Percentiles rank a stretch among this genome's conserved stretches.
Conservation (phyloP, 2,888 invertebrate genomes). For the Drosophila sordidula region DNA sequence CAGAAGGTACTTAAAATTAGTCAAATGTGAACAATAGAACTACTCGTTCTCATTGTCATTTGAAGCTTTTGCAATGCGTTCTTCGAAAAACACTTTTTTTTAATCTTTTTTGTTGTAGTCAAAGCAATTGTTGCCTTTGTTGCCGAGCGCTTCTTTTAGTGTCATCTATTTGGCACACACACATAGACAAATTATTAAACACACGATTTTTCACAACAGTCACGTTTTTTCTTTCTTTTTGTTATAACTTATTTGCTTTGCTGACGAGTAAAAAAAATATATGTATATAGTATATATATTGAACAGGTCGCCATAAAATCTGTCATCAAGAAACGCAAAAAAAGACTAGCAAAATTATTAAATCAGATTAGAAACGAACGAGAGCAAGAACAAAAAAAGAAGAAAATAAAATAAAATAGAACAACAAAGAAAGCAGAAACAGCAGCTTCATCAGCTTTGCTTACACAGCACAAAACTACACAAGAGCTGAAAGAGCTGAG, state of each 20-base stretch:
- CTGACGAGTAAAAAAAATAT: constrained; percentile 49
- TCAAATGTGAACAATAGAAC: constrained; percentile 45
- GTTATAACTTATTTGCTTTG: constrained; percentile 47
- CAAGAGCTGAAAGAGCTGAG: constrained; percentile 6
- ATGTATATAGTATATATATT: constrained; percentile 43
- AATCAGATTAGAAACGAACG: constrained; percentile 67
- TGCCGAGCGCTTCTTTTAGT: constrained; percentile 34
- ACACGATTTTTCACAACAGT: constrained; percentile 74
- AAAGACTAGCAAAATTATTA: constrained; percentile 49
- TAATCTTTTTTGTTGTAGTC: constrained; percentile 12
- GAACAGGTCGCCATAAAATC: constrained; percentile 48
- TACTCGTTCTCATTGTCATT: constrained; percentile 49
- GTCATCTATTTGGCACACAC: constrained; percentile 60
- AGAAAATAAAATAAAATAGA: constrained; percentile 1
- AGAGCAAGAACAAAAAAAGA: constrained; percentile 3
- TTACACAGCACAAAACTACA: constrained; percentile 60
- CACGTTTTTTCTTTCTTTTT: constrained; percentile 59
- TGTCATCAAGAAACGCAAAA: constrained; percentile 9
- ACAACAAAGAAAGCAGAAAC: constrained; percentile 4
- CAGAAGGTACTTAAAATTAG: constrained; percentile 48
- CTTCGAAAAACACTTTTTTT: constrained; percentile 28
- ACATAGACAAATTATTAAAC: constrained; percentile 53
- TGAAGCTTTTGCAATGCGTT: constrained; percentile 63
- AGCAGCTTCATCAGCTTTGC: constrained; percentile 53
- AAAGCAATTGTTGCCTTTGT: constrained; percentile 9